These are phyloP conservation scores for Maniola hyperantus DNA, from an alignment of 2,888 invertebrate species.

Conservation along the genomic window DNA sequence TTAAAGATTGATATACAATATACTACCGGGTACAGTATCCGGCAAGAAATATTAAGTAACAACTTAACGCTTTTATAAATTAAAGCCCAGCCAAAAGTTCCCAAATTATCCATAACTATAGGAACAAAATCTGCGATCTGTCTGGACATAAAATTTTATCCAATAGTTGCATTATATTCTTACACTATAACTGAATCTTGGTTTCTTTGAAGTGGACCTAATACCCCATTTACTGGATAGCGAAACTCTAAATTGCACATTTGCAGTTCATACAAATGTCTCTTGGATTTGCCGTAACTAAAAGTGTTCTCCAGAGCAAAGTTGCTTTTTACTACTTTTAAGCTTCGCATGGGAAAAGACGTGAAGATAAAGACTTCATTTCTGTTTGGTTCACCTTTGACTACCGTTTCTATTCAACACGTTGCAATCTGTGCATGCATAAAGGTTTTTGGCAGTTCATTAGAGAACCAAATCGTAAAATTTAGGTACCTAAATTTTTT, in stretches of 20 bases:
- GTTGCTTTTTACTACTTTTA: slow-evolving; percentile 37
- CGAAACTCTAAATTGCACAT: slow-evolving; percentile 37
- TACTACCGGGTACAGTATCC: no score
- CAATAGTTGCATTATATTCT: neutral
- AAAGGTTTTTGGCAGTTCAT: slow-evolving; percentile 4
- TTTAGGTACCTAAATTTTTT: neutral
- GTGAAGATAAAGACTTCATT: slow-evolving; percentile 34
- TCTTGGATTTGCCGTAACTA: slow-evolving; percentile 39
- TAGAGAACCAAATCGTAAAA: neutral
- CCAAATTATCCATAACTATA: no score
- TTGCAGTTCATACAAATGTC: slow-evolving; percentile 40
- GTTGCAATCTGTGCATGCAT: neutral
- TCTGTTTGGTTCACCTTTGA: slow-evolving; percentile 33
- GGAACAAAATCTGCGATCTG: no score
- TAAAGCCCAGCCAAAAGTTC: no score
- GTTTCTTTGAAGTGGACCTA: slow-evolving; percentile 27
- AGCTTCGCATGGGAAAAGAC: slow-evolving; percentile 25
- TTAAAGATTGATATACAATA: no score
- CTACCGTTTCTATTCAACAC: slow-evolving; percentile 14
- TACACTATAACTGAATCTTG: slow-evolving; percentile 5
- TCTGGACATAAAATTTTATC: no score
- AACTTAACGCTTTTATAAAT: no score
- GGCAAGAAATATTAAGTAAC: no score
- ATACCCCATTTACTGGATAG: slow-evolving; percentile 27
- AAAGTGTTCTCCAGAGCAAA: slow-evolving; percentile 35